These are phyloP conservation scores for Drosophila dives DNA, from an alignment of 2,888 invertebrate species.

Conservation along the genomic window DNA sequence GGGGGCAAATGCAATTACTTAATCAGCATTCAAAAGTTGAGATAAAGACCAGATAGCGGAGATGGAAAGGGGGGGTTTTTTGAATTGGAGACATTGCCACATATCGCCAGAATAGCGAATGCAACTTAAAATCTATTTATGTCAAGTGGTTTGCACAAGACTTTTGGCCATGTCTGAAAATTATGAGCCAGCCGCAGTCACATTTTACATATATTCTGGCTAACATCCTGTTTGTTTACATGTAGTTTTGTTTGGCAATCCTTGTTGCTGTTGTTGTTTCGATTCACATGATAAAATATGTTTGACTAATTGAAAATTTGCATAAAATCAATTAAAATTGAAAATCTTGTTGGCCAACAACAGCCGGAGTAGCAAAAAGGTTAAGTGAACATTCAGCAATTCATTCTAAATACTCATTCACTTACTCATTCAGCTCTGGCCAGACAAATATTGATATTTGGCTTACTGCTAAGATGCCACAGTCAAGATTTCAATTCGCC, in stretches of 20 bases:
- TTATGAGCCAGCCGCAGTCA: slow-evolving; percentile 16
- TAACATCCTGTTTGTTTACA: slow-evolving; percentile 22
- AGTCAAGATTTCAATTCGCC: slow-evolving; percentile 48
- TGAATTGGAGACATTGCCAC: slow-evolving; percentile 7
- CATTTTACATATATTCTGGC: slow-evolving; percentile 2
- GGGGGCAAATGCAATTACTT: slow-evolving; percentile 75
- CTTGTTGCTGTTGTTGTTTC: slow-evolving; percentile 24
- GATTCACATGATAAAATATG: slow-evolving; percentile 57
- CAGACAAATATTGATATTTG: slow-evolving; percentile 71
- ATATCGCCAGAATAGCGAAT: slow-evolving; percentile 25
- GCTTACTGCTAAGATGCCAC: slow-evolving; percentile 42
- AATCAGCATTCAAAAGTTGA: slow-evolving; percentile 68
- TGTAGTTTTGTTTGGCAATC: slow-evolving; percentile 51
- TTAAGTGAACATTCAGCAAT: slow-evolving; percentile 71
- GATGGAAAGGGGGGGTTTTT: background rate
- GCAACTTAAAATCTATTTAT: slow-evolving; percentile 69
- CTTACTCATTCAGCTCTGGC: slow-evolving; percentile 33
- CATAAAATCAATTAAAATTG: slow-evolving; percentile 81
- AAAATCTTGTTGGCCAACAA: slow-evolving; percentile 70
- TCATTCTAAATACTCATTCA: slow-evolving; percentile 37
- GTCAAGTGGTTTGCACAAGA: slow-evolving; percentile 70
- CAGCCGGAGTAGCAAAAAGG: slow-evolving; percentile 47
- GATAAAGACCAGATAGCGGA: slow-evolving; percentile 20
- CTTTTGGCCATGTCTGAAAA: slow-evolving; percentile 38
- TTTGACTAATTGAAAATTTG: slow-evolving; percentile 80